Percentiles rank a stretch among this genome's conserved stretches.
These are phyloP conservation scores for cattle (Bos taurus) DNA, from an alignment of 2,113 vertebrate genomes.

Conservation along the genomic window DNA sequence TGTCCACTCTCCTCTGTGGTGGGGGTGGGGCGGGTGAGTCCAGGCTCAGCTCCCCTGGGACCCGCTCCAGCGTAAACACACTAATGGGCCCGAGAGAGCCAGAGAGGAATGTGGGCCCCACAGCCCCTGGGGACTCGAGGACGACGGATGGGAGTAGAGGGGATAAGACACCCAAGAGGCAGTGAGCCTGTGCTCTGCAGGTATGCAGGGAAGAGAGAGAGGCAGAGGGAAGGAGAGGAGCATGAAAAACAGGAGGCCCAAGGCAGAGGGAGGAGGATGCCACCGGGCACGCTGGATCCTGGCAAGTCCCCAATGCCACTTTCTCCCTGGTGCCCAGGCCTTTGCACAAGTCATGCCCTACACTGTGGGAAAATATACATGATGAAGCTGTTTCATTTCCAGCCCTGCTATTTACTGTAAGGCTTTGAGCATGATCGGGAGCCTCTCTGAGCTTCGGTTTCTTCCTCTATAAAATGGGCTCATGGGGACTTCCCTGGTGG, in stretches of 20 bases:
- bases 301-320: neutral
- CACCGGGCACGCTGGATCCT: neutral
- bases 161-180: neutral
- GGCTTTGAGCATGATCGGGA: neutral
- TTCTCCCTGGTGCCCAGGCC: neutral
- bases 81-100: slow-evolving; percentile 50
- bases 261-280: neutral
- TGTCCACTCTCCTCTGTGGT: neutral
- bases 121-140: slow-evolving; percentile 48
- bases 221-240: neutral
- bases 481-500: neutral
- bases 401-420: neutral
- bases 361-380: neutral
- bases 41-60: neutral
- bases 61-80: slow-evolving; percentile 51
- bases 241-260: neutral
- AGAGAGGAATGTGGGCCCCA: slow-evolving; percentile 55
- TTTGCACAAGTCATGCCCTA: neutral
- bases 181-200: neutral
- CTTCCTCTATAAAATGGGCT: neutral
- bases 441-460: neutral
- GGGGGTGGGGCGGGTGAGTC: neutral
- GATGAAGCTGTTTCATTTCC: neutral
- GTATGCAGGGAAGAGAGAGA: neutral
- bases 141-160: neutral